These are phyloP conservation scores for rabbit (Oryctolagus cuniculus) DNA, from an alignment of 2,113 vertebrate species.

Conservation along the genomic window DNA sequence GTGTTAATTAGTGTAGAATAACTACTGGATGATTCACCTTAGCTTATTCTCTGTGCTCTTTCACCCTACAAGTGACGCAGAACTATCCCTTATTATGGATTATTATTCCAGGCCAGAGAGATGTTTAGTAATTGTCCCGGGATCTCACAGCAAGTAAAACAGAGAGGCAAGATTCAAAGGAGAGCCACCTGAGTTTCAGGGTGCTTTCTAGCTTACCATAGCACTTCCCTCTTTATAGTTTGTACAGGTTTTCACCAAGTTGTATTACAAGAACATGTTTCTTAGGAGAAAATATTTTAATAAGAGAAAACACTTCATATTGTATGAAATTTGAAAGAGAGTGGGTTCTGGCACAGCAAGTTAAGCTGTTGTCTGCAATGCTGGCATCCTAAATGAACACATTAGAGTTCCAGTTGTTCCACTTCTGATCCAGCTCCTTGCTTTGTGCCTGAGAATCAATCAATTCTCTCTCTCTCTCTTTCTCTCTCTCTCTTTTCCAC, in stretches of 20 bases:
- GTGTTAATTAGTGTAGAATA: not conserved
- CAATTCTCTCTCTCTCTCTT: no score
- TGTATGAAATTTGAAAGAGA: not conserved
- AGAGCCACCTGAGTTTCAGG: not conserved
- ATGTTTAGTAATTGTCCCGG: not conserved
- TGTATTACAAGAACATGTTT: not conserved
- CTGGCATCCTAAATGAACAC: no score
- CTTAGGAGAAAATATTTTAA: slow-evolving; percentile 7
- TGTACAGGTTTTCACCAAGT: not conserved
- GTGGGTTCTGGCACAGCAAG: not conserved
- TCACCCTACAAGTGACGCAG: not conserved
- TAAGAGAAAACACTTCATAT: not conserved
- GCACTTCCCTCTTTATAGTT: not conserved
- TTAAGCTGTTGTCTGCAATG: no score
- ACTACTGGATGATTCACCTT: not conserved
- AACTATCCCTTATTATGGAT: not conserved
- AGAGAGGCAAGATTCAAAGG: not conserved
- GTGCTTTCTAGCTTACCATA: not conserved
- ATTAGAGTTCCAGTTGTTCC: no score
- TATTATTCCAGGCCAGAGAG: not conserved
- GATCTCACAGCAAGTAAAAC: not conserved
- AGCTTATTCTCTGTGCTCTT: not conserved
- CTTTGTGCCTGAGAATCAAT: no score
- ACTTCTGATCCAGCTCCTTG: no score
- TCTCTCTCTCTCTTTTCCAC: no score